phyloP scores from a whole-genome alignment of 2,888 invertebrate species.

The Invenusta paracnida region DNA sequence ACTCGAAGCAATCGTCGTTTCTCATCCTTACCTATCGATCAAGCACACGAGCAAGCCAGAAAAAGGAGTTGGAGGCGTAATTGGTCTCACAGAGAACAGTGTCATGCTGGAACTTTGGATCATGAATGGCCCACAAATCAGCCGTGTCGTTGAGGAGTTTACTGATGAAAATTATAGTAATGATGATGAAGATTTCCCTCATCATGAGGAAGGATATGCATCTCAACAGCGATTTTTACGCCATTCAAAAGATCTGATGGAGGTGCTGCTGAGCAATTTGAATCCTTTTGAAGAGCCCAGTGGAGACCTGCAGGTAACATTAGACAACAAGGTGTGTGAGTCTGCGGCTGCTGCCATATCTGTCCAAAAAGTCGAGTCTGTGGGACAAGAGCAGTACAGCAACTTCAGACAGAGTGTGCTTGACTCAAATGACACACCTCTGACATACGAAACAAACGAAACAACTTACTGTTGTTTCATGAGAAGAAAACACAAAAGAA shows the following conservation, averaged over 20 bases:
- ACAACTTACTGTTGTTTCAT: constrained; percentile 41
- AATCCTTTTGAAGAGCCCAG: constrained; percentile 38
- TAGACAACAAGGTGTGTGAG: constrained; percentile 37
- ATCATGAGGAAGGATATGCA: constrained; percentile 43
- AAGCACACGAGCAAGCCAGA: constrained; percentile 45
- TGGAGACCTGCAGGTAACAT: constrained; percentile 31
- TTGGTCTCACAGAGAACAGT: constrained; percentile 41
- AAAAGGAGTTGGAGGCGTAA: constrained; percentile 42
- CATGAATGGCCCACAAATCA: constrained; percentile 35
- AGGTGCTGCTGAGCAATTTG: constrained; percentile 37
- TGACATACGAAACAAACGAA: constrained; percentile 38
- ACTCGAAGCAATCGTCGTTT: constrained; percentile 42
- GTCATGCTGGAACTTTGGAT: constrained; percentile 39
- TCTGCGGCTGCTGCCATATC: constrained; percentile 31
- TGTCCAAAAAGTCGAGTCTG: constrained; percentile 17
- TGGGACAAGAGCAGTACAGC: constrained; percentile 34
- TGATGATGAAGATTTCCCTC: constrained; percentile 40
- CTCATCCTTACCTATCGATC: constrained; percentile 42
- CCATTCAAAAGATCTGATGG: constrained; percentile 42
- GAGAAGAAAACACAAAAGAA: constrained; percentile 36
- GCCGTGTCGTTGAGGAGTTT: constrained; percentile 35
- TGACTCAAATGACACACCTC: constrained; percentile 37
- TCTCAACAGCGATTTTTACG: constrained; percentile 41
- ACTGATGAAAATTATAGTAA: constrained; percentile 31
- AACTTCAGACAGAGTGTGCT: constrained; percentile 33